phyloP scores from a whole-genome alignment of 2,888 invertebrate species.

The Acanthoscelides obtectus region DNA sequence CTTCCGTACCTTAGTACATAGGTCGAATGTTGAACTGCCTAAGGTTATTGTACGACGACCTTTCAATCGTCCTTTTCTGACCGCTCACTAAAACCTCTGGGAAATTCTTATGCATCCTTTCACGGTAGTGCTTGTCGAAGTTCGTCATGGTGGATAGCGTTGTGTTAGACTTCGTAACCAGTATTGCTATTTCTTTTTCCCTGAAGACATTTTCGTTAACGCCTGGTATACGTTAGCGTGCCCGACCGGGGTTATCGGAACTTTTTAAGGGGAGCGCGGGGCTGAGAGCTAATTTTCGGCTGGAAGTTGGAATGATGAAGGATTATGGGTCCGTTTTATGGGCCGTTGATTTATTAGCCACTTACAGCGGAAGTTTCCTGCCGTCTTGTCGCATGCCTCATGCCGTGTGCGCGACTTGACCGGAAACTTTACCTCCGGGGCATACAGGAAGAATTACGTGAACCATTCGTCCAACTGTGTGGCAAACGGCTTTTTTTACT shows the following conservation, averaged over 20 bases:
- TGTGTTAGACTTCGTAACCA: no score
- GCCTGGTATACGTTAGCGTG: background rate
- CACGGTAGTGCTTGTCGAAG: no score
- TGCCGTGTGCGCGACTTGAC: background rate
- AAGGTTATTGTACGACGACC: no score
- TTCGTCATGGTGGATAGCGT: no score
- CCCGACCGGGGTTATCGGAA: background rate
- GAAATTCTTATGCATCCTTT: no score
- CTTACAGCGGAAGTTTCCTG: background rate
- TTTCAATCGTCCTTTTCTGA: no score
- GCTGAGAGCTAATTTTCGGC: background rate
- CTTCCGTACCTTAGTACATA: no score
- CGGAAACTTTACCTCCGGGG: background rate
- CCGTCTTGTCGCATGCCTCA: background rate
- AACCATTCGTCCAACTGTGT: background rate
- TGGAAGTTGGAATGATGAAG: background rate
- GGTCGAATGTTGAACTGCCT: no score
- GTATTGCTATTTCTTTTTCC: no score
- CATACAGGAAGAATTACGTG: background rate
- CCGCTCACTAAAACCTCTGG: no score
- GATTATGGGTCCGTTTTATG: background rate
- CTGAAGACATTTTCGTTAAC: no score
- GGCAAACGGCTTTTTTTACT: background rate
- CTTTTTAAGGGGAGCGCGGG: background rate
- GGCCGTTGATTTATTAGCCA: background rate